A percentile compares a stretch with the other conserved stretches of the same genome.
These are phyloP conservation scores for Polydrusus cervinus DNA, from an alignment of 2,888 invertebrate genomes.

Conservation along the genomic window DNA sequence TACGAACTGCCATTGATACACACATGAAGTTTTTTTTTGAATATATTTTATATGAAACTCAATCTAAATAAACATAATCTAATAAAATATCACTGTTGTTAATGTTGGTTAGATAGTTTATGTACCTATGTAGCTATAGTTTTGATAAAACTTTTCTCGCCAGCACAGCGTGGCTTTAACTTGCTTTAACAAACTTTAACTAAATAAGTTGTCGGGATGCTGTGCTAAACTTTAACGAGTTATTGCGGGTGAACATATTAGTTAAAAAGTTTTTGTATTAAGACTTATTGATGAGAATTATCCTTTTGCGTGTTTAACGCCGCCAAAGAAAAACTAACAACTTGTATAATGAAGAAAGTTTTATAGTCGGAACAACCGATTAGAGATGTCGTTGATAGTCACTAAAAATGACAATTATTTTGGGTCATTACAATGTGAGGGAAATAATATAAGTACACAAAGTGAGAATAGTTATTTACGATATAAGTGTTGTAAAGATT, in stretches of 20 bases:
- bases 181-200: constrained; percentile 3
- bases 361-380: not conserved
- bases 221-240: constrained; percentile 19
- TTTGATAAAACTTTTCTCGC: not conserved
- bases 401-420: not conserved
- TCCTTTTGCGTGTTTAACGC: not conserved
- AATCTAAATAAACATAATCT: no score
- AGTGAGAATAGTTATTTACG: no score
- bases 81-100: no score
- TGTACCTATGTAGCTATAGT: not conserved
- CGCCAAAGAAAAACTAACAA: not conserved
- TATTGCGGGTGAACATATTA: constrained; percentile 2
- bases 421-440: no score
- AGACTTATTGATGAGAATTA: constrained; percentile 11
- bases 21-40: no score
- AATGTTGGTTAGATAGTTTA: no score
- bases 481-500: no score
- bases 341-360: not conserved
- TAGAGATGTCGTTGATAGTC: not conserved
- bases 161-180: not conserved
- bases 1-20: no score
- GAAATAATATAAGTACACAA: no score
- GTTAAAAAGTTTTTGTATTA: constrained; percentile 15
- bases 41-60: no score
- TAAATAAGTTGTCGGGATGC: constrained; percentile 17